Conservation (phyloP, 2,113 vertebrate species). For the Sprattus sprattus region DNA sequence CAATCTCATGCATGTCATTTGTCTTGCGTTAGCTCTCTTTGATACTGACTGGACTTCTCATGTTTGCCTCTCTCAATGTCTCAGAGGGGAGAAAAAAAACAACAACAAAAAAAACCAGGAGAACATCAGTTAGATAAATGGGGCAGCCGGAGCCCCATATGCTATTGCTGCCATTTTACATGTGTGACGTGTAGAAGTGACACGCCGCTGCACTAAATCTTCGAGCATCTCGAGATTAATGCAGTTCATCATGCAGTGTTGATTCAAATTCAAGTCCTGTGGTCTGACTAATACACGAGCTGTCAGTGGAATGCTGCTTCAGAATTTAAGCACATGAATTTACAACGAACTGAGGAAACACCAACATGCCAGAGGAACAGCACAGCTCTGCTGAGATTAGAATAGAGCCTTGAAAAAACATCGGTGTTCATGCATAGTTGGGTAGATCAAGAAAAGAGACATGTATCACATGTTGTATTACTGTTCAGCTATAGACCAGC, state of each 20-base stretch:
- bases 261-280: neutral
- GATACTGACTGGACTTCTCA: slow-evolving; percentile 53
- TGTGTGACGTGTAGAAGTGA: neutral
- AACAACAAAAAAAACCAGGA: slow-evolving; percentile 22
- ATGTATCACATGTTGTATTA: neutral
- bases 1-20: slow-evolving; percentile 55
- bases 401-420: neutral
- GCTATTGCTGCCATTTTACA: slow-evolving; percentile 2
- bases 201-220: neutral
- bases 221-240: neutral
- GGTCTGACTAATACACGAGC: neutral
- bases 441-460: neutral
- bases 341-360: neutral
- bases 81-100: slow-evolving; percentile 34
- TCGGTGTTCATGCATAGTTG: neutral
- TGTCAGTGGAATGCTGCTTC: neutral
- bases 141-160: neutral
- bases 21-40: slow-evolving; percentile 47
- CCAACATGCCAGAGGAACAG: neutral
- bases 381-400: neutral
- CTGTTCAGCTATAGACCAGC: neutral
- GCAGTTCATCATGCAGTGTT: neutral
- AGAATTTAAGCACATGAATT: neutral
- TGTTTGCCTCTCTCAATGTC: slow-evolving; percentile 54
- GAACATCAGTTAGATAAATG: slow-evolving; percentile 22